Percentiles rank a stretch among this genome's conserved stretches.
These are phyloP conservation scores for Adrianichthys oophorus DNA, from an alignment of 2,797 vertebrate genomes.

Conservation along the genomic window DNA sequence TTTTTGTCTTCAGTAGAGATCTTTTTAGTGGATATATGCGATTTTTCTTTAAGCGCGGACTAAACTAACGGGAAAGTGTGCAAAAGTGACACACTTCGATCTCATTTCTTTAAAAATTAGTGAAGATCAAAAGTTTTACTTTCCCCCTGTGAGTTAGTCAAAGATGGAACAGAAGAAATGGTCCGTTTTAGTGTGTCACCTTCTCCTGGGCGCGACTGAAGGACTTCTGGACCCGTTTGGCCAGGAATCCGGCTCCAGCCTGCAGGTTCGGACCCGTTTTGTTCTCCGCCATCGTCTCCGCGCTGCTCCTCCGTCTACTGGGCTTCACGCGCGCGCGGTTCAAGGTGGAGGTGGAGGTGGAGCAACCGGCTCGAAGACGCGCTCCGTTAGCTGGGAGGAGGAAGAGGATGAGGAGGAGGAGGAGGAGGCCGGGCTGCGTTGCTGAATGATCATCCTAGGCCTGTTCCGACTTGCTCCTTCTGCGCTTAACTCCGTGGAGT, in stretches of 20 bases:
- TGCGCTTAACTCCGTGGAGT: too few species aligned
- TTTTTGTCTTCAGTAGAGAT: too few species aligned
- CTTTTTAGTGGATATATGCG: too few species aligned
- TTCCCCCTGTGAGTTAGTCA: neutral
- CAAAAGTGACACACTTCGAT: too few species aligned
- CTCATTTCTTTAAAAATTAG: too few species aligned
- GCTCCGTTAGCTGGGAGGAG: too few species aligned
- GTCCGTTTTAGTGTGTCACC: conserved; percentile 68
- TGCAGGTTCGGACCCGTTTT: conserved; percentile 80
- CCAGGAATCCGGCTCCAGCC: conserved; percentile 87
- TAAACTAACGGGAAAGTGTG: too few species aligned
- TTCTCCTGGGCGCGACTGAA: conserved; percentile 93
- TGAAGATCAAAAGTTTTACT: too few species aligned
- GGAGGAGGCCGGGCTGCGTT: too few species aligned
- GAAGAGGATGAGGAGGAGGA: neutral
- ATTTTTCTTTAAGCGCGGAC: too few species aligned
- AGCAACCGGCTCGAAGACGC: conserved; percentile 39
- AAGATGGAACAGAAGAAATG: neutral
- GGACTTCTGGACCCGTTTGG: conserved; percentile 90
- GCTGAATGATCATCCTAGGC: neutral
- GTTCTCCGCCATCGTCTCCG: conserved; percentile 83
- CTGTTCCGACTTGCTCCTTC: conserved; percentile 20
- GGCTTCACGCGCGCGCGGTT: neutral
- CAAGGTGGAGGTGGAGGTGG: conserved; percentile 48
- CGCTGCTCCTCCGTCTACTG: conserved; percentile 17